These are phyloP conservation scores for Falcunculus frontatus DNA, from an alignment of 2,113 vertebrate species.

Conservation along the genomic window DNA sequence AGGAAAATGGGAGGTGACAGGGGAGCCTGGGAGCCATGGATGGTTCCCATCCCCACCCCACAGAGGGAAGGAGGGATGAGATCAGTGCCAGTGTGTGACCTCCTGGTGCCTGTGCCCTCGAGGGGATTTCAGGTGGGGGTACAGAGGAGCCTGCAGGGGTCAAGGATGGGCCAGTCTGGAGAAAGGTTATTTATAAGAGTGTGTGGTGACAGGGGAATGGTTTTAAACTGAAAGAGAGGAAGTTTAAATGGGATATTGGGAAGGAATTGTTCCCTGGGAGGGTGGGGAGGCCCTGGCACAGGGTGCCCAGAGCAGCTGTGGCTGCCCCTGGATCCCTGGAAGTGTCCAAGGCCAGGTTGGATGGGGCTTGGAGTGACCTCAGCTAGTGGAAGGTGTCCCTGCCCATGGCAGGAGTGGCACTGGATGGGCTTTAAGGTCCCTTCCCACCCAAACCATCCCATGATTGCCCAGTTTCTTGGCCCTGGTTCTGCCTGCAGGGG, in stretches of 20 bases:
- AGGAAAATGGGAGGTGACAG: not conserved
- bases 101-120: not conserved
- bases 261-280: not conserved
- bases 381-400: not conserved
- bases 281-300: not conserved
- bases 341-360: not conserved
- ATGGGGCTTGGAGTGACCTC: not conserved
- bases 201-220: not conserved
- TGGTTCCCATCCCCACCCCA: not conserved
- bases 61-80: not conserved
- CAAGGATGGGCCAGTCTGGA: not conserved
- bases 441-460: not conserved
- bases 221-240: not conserved
- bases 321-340: not conserved
- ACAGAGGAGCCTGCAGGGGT: not conserved
- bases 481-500: not conserved
- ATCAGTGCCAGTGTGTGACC: not conserved
- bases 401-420: not conserved
- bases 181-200: not conserved
- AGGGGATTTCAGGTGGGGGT: not conserved
- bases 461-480: not conserved
- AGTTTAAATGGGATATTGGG: not conserved
- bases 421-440: fast-evolving
- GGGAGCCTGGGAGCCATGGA: not conserved
- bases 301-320: not conserved